Evolutionary conservation across 2,113 vertebrate species (phyloP).

Genomic region (Phyllopteryx taeniolatus): DNA sequence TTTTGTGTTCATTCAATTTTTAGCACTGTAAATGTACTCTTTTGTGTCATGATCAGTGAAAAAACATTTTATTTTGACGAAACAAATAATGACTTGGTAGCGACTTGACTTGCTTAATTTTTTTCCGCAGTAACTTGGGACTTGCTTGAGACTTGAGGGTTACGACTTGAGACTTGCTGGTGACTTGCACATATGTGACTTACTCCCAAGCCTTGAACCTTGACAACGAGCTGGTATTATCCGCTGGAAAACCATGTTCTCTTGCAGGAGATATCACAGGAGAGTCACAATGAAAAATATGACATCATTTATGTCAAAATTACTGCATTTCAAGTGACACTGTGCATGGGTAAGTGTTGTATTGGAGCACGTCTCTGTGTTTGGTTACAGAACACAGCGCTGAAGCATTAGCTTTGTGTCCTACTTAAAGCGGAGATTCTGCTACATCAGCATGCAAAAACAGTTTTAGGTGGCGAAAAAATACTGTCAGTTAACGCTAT

Average conservation of each 20-base stretch:
- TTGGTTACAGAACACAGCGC: slow-evolving; percentile 29
- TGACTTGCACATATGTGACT: too few species aligned
- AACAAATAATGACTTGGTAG: too few species aligned
- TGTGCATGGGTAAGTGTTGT: not conserved
- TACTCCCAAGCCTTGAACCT: slow-evolving; percentile 24
- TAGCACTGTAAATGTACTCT: too few species aligned
- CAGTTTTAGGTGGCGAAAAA: slow-evolving; percentile 45
- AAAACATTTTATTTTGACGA: too few species aligned
- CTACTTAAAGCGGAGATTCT: slow-evolving; percentile 42
- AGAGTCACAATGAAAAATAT: slow-evolving; percentile 35
- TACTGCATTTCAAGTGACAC: not conserved
- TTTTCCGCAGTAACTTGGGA: too few species aligned
- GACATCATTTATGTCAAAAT: slow-evolving; percentile 48
- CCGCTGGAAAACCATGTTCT: slow-evolving; percentile 32
- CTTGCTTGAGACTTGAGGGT: too few species aligned
- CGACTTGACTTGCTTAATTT: too few species aligned
- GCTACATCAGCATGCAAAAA: slow-evolving; percentile 52
- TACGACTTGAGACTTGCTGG: too few species aligned
- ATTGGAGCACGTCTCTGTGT: slow-evolving; percentile 20
- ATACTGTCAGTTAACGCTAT: slow-evolving; percentile 36
- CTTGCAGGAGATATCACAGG: slow-evolving; percentile 29
- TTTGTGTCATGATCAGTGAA: too few species aligned
- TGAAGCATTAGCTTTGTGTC: slow-evolving; percentile 43
- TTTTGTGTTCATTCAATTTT: too few species aligned
- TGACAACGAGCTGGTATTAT: slow-evolving; percentile 40